Percentiles rank a stretch among this genome's conserved stretches.
Conservation (phyloP, 53 echinoderm and acorn worm species). For the Stichopus horrens region DNA sequence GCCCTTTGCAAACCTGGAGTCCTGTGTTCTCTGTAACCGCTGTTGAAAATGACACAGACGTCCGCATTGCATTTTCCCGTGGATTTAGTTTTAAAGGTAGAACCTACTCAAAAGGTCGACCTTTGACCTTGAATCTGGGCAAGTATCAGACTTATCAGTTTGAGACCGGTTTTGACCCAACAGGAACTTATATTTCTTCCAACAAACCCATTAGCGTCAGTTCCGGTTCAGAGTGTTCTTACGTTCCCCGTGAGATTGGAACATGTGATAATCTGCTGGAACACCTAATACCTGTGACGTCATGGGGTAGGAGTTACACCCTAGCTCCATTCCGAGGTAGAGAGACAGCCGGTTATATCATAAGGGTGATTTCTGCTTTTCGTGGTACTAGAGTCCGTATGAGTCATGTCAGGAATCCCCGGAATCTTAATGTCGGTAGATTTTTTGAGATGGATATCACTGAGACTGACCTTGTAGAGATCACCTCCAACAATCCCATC, state of each 20-base stretch:
- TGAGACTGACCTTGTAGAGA: slow-evolving; percentile 52
- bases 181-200: slow-evolving; percentile 76
- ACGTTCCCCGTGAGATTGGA: slow-evolving; percentile 73
- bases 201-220: slow-evolving; percentile 79
- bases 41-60: slow-evolving; percentile 61
- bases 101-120: slow-evolving; percentile 64
- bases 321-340: slow-evolving; percentile 87
- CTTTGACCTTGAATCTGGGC: slow-evolving; percentile 60
- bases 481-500: slow-evolving; percentile 78
- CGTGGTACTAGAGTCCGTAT: slow-evolving; percentile 72
- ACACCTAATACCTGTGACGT: slow-evolving; percentile 79
- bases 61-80: slow-evolving; percentile 58
- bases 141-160: slow-evolving; percentile 85
- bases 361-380: slow-evolving; percentile 81
- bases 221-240: slow-evolving; percentile 82
- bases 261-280: slow-evolving; percentile 90
- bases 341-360: slow-evolving; percentile 76
- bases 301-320: slow-evolving; percentile 87
- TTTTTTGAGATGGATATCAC: slow-evolving; percentile 71
- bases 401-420: neutral
- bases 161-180: slow-evolving; percentile 81
- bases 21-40: slow-evolving; percentile 79
- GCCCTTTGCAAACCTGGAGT: slow-evolving; percentile 72
- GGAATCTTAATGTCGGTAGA: slow-evolving; percentile 46
- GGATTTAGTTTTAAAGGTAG: slow-evolving; percentile 60